Evolutionary conservation across 2,113 vertebrate genomes (phyloP), one percentile per base, ranked within the genome.

Genomic region (Pangasianodon hypophthalmus): DNA sequence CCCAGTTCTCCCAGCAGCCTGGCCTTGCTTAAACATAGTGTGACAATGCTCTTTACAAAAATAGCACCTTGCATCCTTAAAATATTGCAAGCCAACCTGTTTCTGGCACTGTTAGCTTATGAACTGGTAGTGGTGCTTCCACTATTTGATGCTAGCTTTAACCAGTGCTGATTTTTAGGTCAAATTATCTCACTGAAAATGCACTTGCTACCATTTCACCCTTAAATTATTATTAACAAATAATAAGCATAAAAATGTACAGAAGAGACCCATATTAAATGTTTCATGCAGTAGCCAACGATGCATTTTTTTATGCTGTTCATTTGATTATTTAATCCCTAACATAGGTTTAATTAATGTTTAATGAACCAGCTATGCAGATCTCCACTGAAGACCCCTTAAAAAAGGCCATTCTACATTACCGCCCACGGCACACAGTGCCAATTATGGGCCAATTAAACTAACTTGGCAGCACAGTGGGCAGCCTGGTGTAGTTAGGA

Each of bases 401-500:
- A 29, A 88, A 77, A 88, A 54, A 73, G 64, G 50, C 37, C 64
- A 84, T 75, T 84, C 67, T 60, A 75, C 80, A 75, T 58, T 67
- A 54, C 64, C 64, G 41, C 64, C 37, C 41, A 89, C 24, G 26
- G 44, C 88, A 89, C 88, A 50, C 41, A 89, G 67, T 50, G 82
- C 83, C 82, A 85, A 89, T 89, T 89, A 89, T 62, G 41, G 69
- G 52, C 82, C 67, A 89, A 89, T 89, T 89, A 89, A 56, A 85
- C 50, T 77, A 89, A 75, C 52, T 77, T 84, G 60, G 71, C 67
- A 77, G 54, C 88, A 85, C 69, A 85, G 69, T 64, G 56, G 88
- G 88, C 64, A 89, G 67, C 81, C 48, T 85, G 52, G 56, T 77
- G 69, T 73, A 88, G 87, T 83, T 82, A 88, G 62, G n/a, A 52